A percentile compares a stretch with the other conserved stretches of the same genome.
phyloP scores from a whole-genome alignment of 2,797 vertebrate genomes.

The Acridotheres tristis region DNA sequence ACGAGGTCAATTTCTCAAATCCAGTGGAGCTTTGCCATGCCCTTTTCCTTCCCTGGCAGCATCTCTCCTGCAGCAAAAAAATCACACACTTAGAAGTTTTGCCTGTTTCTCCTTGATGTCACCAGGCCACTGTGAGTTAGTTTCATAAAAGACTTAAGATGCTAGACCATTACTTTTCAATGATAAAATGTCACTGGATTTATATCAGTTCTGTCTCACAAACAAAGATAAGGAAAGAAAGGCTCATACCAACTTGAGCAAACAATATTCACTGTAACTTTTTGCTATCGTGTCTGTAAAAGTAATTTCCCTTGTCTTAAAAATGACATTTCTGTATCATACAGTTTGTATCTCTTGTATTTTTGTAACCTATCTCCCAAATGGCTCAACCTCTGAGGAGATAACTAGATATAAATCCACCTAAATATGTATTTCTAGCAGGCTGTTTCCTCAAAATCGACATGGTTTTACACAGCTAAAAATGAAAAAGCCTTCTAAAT shows the following conservation, averaged over 20 bases:
- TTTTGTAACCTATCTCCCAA: neutral
- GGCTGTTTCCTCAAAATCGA: neutral
- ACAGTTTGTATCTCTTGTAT: neutral
- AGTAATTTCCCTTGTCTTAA: neutral
- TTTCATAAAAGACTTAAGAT: neutral
- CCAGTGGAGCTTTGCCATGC: neutral
- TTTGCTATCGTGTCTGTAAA: neutral
- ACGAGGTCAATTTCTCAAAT: slow-evolving; percentile 5
- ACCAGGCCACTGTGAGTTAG: neutral
- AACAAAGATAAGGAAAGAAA: neutral
- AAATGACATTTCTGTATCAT: neutral
- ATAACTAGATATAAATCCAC: neutral
- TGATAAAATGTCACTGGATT: neutral
- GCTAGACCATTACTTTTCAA: neutral
- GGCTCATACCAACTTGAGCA: neutral
- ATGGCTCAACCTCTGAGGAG: neutral
- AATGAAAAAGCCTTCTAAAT: neutral
- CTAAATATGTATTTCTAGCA: neutral
- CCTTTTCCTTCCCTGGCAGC: neutral
- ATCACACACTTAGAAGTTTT: neutral
- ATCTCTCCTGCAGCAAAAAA: neutral
- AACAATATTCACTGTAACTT: neutral
- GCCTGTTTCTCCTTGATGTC: neutral
- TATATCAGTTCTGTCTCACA: neutral
- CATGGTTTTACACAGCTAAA: neutral